Conservation (phyloP, 2,797 vertebrate genomes). For the Crocidura indochinensis region DNA sequence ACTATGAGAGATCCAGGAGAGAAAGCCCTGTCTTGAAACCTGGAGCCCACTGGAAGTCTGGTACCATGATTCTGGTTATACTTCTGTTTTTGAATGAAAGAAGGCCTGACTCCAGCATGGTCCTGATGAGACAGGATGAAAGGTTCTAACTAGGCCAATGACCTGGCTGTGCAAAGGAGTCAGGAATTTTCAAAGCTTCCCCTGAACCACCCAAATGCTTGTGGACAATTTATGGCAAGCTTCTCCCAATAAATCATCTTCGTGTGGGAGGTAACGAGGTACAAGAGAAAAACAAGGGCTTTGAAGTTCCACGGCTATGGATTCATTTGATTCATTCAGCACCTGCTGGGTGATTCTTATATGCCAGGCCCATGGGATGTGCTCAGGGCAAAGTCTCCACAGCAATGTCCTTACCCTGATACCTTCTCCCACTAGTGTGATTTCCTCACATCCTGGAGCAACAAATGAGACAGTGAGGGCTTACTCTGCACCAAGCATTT, state of each 20-base stretch:
- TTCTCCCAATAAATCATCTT: slow-evolving; percentile 60
- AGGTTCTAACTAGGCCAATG: slow-evolving; percentile 16
- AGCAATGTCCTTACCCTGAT: background rate
- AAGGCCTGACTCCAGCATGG: background rate
- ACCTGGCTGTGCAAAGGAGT: background rate
- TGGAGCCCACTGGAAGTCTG: background rate
- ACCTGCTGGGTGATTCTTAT: background rate
- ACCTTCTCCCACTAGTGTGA: background rate
- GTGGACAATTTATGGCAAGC: slow-evolving; percentile 54
- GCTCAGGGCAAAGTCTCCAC: background rate
- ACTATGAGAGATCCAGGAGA: background rate
- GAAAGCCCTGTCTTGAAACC: background rate
- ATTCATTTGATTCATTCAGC: slow-evolving; percentile 45
- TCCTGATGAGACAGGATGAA: background rate
- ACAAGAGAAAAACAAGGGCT: slow-evolving; percentile 59
- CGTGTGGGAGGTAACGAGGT: slow-evolving; percentile 57
- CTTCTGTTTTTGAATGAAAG: slow-evolving; percentile 29
- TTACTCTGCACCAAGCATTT: background rate
- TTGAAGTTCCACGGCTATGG: slow-evolving; percentile 53
- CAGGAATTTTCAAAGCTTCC: slow-evolving; percentile 36
- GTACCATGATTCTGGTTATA: background rate
- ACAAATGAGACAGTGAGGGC: too few species aligned
- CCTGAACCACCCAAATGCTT: slow-evolving; percentile 1
- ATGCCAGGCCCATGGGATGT: slow-evolving; percentile 14
- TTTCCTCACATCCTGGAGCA: too few species aligned